A percentile compares a stretch with the other conserved stretches of the same genome.
These are phyloP conservation scores for Macquaria ambigua DNA, from an alignment of 2,113 vertebrate genomes.

Conservation along the genomic window DNA sequence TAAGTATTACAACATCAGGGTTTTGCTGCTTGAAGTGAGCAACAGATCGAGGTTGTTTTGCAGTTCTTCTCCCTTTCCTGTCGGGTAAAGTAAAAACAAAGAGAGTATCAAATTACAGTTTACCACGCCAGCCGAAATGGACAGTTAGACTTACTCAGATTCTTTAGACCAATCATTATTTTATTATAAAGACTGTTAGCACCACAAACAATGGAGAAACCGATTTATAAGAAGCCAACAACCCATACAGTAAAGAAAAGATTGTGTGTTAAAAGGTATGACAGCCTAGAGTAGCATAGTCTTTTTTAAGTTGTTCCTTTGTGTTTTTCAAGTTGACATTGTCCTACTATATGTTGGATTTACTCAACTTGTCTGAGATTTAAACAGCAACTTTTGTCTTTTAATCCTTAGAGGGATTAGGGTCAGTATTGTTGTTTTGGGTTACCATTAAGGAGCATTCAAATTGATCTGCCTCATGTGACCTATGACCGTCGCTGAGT, in stretches of 20 bases:
- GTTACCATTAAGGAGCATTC: background rate
- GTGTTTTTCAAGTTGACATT: background rate
- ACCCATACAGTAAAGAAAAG: background rate
- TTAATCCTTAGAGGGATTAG: background rate
- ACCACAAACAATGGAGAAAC: background rate
- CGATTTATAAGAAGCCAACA: background rate
- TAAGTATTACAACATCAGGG: background rate
- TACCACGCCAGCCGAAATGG: background rate
- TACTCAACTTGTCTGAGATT: background rate
- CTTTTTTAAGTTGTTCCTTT: background rate
- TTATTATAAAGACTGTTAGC: background rate
- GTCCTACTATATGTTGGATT: background rate
- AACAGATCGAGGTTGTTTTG: constrained; percentile 7
- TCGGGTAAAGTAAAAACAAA: constrained; percentile 78
- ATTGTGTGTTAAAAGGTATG: background rate
- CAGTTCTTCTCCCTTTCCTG: constrained; percentile 29
- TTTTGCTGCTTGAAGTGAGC: background rate
- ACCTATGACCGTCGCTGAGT: constrained; percentile 16
- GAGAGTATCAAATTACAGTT: constrained; percentile 80
- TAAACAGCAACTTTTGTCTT: background rate
- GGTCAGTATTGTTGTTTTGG: background rate
- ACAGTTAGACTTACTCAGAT: background rate
- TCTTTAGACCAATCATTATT: background rate
- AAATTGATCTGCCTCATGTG: constrained; percentile 12
- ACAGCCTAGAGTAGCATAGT: background rate